Evolutionary conservation across 2,113 vertebrate species (phyloP), one percentile per base, ranked within the genome.

Genomic region (Hemichromis elongatus): DNA sequence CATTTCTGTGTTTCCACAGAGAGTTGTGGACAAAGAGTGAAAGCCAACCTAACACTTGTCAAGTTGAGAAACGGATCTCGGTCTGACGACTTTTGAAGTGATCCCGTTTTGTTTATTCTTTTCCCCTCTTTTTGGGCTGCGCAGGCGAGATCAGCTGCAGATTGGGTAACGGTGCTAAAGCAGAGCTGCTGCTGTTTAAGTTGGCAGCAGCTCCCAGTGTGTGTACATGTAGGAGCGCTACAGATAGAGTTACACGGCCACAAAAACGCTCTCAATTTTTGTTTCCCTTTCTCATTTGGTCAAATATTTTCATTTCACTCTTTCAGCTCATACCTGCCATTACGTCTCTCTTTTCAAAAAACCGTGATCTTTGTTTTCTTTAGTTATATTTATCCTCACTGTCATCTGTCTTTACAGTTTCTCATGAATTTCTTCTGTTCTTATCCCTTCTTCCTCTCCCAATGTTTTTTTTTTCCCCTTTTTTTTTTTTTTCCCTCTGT

Each of bases 171-270:
- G 47, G 56, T 6, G 52, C 82, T 77, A 6, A 82, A 59, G 80
- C 85, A 2, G 83, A 73, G 13, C 68, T 13, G 80, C 77, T 7
- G 10, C 77, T 93, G 89, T 92, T 88, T 87, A 24, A 86, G 63
- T 86, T 91, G 86, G 88, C 85, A 81, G 79, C 83, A 9, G 79
- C 61, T 28, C 68, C 28, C n/a, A 1, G 40, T 59, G 45, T 50
- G 63, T 73, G 78, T 42, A 30, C 50, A 12, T 45, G 30, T 12
- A 26, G 37, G 14, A 85, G 54, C 13, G 7, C 85, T 14, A 55
- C 63, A 87, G 85, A 89, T 89, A 53, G 42, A 81, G 80, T 92
- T 91, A 81, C 88, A 35, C 61, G 10, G 37, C 86, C 8, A 6
- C 83, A 52, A 68, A 87, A 84, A 37, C 57, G 40, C 57, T 47